Evolutionary conservation across 2,888 invertebrate genomes (phyloP), one percentile per base, ranked within the genome.

Genomic region (Heliconius cydno): DNA sequence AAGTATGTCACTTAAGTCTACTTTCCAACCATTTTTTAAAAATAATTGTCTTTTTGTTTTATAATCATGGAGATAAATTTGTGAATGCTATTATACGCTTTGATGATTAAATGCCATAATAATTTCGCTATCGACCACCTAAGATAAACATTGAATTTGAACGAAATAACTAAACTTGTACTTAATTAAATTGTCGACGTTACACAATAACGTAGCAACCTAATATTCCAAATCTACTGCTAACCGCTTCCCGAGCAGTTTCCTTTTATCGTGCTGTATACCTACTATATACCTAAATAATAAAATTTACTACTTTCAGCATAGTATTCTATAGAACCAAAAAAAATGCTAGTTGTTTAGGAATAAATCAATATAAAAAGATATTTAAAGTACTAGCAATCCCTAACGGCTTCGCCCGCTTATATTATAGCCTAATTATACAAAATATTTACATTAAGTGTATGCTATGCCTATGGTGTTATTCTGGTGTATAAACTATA

Each of bases 171-270:
- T 68, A 41, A 13, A 38, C n/a, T 38, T 67, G 10, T 34, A 72
- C 67, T 66, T 76, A 76, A 79, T 76, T 76, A 72, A 73, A 77
- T 79, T 79, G 34, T 73, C 67, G 57, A 19, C 72, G 72, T 66
- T n/a, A 68, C 63, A 79, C 52, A 52, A 75, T 70, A 63, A 15
- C 65, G 34, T 38, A 66, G 25, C 46, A 66, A 34, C 28, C 19
- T 79, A 79, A 75, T 68, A 73, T 73, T 57, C 41, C n/a, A 65
- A 72, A 79, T 76, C 66, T 72, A 72, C 79, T 65, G 78, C 72
- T 65, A 63, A 71, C 66, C 78, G 52, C 78, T 34, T 52, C 25
- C 52, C 10, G 65, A 67, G 25, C 38, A 77, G 66, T 57, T 78
- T 57, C 65, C 34, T 73, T 78, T 57, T 52, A 46, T 77, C 52